A percentile compares a stretch with the other conserved stretches of the same genome.
These are phyloP conservation scores for cattle (Bos taurus) DNA, from an alignment of 2,113 vertebrate genomes.

Conservation along the genomic window ARS-UCD2.0 NC_037328.1:143467501-143468000, in stretches of 20 bases:
- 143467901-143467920: not conserved
- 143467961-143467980: not conserved
- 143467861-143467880: not conserved
- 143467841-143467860: not conserved
- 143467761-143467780: not conserved
- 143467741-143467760: not conserved
- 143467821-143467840: not conserved
- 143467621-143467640: fast-evolving
- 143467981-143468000: not conserved
- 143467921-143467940: not conserved
- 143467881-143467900: not conserved
- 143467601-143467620: fast-evolving
- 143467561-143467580: fast-evolving
- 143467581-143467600: fast-evolving
- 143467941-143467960: not conserved
- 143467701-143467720: not conserved
- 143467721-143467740: not conserved
- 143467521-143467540: too few species aligned
- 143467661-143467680: not conserved
- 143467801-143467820: not conserved
- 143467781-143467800: not conserved
- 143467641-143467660: not conserved
- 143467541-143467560: fast-evolving
- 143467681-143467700: not conserved
- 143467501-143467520: fast-evolving